Evolutionary conservation across 2,888 invertebrate genomes (phyloP).

Genomic region (Cepaea hortensis): DNA sequence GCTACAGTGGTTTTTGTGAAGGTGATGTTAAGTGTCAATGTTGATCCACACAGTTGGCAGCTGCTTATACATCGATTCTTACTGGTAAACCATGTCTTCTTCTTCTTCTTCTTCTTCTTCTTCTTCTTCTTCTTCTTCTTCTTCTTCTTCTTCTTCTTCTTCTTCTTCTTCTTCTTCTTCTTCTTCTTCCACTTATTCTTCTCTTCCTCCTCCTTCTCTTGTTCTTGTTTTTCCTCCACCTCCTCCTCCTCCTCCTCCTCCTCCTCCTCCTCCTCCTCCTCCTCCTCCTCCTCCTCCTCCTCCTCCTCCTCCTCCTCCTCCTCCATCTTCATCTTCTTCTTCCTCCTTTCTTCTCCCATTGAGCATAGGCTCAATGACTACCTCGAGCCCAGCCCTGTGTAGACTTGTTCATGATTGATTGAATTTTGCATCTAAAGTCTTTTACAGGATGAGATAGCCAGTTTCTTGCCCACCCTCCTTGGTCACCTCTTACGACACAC

Average conservation of each 20-base stretch:
- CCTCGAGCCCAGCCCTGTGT: no score
- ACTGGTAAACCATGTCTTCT: slow-evolving; percentile 8
- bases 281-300: background rate
- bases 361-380: no score
- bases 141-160: slow-evolving; percentile 6
- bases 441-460: no score
- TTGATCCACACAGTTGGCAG: no score
- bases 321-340: background rate
- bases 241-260: background rate
- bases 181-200: background rate
- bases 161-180: background rate
- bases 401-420: no score
- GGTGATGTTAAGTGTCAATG: no score
- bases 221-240: background rate
- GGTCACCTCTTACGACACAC: no score
- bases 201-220: slow-evolving; percentile 1
- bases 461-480: no score
- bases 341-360: background rate
- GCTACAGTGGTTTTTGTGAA: no score
- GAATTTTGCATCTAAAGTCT: no score
- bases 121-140: slow-evolving; percentile 11
- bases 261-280: background rate
- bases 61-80: background rate
- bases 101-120: background rate
- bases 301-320: background rate